Evolutionary conservation across 92 coral and sea anemone genomes (phyloP).

Genomic region (Bergia puertoricense): DNA sequence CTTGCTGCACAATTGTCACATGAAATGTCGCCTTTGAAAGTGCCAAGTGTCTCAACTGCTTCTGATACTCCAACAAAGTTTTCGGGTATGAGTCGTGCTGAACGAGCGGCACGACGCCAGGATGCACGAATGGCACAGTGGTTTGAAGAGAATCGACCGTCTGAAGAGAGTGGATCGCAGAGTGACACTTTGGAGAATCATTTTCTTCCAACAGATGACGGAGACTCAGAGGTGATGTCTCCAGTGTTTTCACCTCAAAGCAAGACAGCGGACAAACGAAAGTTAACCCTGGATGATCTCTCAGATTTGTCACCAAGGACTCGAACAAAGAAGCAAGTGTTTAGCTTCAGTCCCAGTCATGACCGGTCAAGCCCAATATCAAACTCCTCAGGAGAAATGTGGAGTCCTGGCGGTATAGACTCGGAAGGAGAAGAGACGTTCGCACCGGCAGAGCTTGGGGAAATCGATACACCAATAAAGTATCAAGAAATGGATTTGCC

Average conservation of each 20-base stretch:
- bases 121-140: constrained; percentile 21
- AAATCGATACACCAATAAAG: not conserved
- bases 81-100: constrained; percentile 1
- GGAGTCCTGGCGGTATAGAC: constrained; percentile 6
- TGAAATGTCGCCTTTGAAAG: not conserved
- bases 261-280: not conserved
- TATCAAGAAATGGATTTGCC: not conserved
- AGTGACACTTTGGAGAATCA: not conserved
- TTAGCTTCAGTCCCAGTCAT: not conserved
- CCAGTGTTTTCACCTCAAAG: not conserved
- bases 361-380: constrained; percentile 16
- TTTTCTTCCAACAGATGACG: not conserved
- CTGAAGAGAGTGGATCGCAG: not conserved
- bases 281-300: not conserved
- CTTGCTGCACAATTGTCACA: constrained; percentile 32
- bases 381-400: constrained; percentile 26
- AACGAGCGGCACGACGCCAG: constrained; percentile 34
- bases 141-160: constrained; percentile 7
- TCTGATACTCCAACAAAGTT: not conserved
- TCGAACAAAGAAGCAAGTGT: not conserved
- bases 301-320: not conserved
- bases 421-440: not conserved
- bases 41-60: not conserved
- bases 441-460: not conserved
- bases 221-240: not conserved